A percentile compares a stretch with the other conserved stretches of the same genome.
phyloP scores from a whole-genome alignment of 2,113 vertebrate species.

The Notothenia coriiceps region DNA sequence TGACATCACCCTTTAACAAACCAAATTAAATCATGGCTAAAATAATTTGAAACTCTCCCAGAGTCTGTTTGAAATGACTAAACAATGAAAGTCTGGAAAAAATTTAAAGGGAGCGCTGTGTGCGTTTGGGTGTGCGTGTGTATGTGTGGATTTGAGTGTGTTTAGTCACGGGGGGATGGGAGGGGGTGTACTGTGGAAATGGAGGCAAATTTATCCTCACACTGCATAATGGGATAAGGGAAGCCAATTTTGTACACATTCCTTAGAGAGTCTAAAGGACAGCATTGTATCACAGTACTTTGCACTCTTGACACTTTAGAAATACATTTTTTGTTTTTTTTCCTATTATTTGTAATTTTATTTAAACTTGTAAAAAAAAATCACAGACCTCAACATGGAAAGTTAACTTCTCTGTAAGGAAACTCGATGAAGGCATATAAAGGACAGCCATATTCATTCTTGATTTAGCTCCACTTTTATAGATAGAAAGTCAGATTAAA shows the following conservation, averaged over 20 bases:
- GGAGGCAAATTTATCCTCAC: constrained; percentile 75
- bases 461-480: constrained; percentile 62
- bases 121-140: constrained; percentile 52
- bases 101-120: constrained; percentile 71
- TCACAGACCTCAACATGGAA: constrained; percentile 12
- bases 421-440: constrained; percentile 32
- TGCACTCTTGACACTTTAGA: neutral
- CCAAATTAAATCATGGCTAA: constrained; percentile 87
- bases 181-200: constrained; percentile 68
- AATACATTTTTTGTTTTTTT: neutral
- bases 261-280: constrained; percentile 58
- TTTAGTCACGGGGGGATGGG: constrained; percentile 51
- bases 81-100: constrained; percentile 84
- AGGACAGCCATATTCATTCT: constrained; percentile 25
- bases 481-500: constrained; percentile 60
- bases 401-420: constrained; percentile 22
- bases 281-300: constrained; percentile 28
- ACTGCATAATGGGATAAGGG: constrained; percentile 74
- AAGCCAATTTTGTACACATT: constrained; percentile 70
- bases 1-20: constrained; percentile 88
- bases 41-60: constrained; percentile 86
- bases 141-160: constrained; percentile 53
- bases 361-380: constrained; percentile 15
- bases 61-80: constrained; percentile 78
- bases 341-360: constrained; percentile 8